Evolutionary conservation across 1,140 invertebrate species (phyloP), one percentile per base, ranked within the genome.

Genomic region (Tetragnatha versicolor): DNA sequence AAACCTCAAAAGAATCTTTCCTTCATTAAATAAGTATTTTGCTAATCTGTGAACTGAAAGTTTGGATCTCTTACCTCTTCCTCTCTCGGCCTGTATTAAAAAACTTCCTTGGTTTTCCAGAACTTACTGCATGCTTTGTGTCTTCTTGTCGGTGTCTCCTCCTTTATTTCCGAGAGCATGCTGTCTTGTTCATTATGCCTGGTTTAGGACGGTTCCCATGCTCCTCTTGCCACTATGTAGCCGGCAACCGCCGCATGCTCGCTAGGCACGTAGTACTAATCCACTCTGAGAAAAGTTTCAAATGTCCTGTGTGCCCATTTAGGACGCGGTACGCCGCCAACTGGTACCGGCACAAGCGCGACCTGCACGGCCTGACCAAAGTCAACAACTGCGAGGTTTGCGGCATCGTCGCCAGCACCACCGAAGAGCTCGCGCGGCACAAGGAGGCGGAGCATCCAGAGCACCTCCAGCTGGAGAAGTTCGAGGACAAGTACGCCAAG

Each of bases 261-360:
- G 79, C 81, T 39, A 76, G 81, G 45, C 82, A 83, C 65, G 73
- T 45, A 51, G 76, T 81, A 5, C 51, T 82, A 37, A 78, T 78
- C n/a, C 82, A 83, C 66, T 77, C 61, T 22, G 51, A 76, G 20
- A 81, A 81, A 68, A 72, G 68, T 25, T 79, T 80, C 51, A 81
- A 70, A 47, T 83, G 82, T 79, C 80, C 82, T 25, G 33, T 81
- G 3, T 83, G 82, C 69, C 81, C 81, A 31, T 83, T 83, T 76
- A 79, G 81, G 12, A 80, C 81, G 22, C 60, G 81, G 22, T 82
- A 80, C 63, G 49, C 51, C 33, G 69, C 80, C 5, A 81, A 81
- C 42, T 81, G 66, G 47, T 81, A 81, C 45, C n/a, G 76, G 29
- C 79, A 80, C 47, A 75, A 73, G 33, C 65, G 80, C 33, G 58